phyloP scores from a whole-genome alignment of 2,113 vertebrate genomes.

The Cettia cetti region DNA sequence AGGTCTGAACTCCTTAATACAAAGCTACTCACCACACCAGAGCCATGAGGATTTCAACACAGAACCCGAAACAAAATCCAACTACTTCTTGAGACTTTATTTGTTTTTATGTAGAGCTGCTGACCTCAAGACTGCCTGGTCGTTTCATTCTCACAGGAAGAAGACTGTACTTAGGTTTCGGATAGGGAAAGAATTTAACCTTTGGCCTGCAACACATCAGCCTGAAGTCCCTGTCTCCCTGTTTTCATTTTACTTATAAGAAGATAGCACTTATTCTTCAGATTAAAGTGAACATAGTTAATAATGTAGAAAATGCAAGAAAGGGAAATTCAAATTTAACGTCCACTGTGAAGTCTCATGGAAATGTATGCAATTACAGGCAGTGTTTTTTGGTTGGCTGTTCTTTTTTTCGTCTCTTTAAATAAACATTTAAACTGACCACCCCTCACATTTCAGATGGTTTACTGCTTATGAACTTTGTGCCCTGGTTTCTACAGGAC shows the following conservation, averaged over 20 bases:
- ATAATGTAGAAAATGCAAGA: not conserved
- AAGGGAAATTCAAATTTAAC: not conserved
- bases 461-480: not conserved
- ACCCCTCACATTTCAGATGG: not conserved
- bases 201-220: constrained; percentile 51
- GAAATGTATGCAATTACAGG: not conserved
- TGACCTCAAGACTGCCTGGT: constrained; percentile 63
- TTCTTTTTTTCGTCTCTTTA: not conserved
- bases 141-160: constrained; percentile 70
- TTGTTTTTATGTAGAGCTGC: constrained; percentile 54
- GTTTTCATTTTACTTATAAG: constrained; percentile 26
- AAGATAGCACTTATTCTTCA: not conserved
- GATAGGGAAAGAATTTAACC: constrained; percentile 61
- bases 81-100: constrained; percentile 41
- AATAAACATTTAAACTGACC: not conserved
- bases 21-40: not conserved
- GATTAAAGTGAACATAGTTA: constrained; percentile 1
- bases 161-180: constrained; percentile 42
- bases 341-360: not conserved
- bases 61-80: constrained; percentile 46
- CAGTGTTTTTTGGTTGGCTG: not conserved
- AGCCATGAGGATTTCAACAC: not conserved
- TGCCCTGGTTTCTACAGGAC: not conserved
- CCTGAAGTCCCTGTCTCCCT: constrained; percentile 43
- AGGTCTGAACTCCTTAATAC: not conserved